Evolutionary conservation across 2,888 invertebrate genomes (phyloP), one percentile per base, ranked within the genome.

Genomic region (Synanthedon vespiformis): DNA sequence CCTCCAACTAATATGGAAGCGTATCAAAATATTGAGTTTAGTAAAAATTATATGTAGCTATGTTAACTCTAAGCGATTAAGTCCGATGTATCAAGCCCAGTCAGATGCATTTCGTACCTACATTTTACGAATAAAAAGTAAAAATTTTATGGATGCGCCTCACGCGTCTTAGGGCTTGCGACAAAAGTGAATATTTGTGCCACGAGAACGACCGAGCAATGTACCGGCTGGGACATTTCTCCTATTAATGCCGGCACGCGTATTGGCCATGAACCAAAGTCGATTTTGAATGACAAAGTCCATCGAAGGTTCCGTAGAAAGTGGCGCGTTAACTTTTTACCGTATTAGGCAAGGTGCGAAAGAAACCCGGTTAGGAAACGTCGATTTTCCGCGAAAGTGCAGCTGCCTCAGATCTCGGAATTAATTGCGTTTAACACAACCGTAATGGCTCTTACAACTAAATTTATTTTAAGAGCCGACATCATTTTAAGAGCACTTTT

Each of bases 321-420:
- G 73, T 68, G 56, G 64, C 57, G 60, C 64, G 57, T 62, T 57
- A 58, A 61, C 59, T 65, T 62, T 61, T 67, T 66, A 64, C 40
- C 40, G 48, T 55, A 62, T 65, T 61, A 56, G 58, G 58, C 62
- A 68, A 67, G 65, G 58, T 61, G 53, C 59, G 13, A 52, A 27
- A 12, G 47, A 50, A 58, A 59, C 65, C 70, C 61, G 68, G 68
- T 61, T 65, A 63, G 59, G 62, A 61, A 64, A 52, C 50, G 52
- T 61, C 54, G 59, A 66, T 64, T 74, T 74, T 69, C 69, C 70
- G 68, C 67, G 72, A 74, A 72, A 74, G 68, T 67, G 59, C 52
- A 55, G 53, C 51, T 34, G 51, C 55, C 52, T 52, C 54, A 48
- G 52, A 58, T 61, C 60, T 60, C 58, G 57, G 58, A 58, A 56